Evolutionary conservation across 2,888 invertebrate species (phyloP).

Genomic region (Mylabris sibirica): DNA sequence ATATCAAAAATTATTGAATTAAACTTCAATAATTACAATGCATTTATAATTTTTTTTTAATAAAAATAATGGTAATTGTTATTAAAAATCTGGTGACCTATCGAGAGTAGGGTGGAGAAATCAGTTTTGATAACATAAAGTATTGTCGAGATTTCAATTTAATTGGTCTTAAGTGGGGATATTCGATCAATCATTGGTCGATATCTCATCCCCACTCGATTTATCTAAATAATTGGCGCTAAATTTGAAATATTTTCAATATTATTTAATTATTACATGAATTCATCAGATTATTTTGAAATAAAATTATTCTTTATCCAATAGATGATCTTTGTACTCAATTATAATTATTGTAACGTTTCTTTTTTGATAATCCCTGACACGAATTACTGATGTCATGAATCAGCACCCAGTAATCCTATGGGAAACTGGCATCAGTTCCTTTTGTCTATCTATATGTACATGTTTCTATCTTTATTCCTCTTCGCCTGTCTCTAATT

Average conservation of each 20-base stretch:
- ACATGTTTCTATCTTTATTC: constrained; percentile 25
- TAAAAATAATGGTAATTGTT: not conserved
- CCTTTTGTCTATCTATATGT: constrained; percentile 49
- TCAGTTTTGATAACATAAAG: not conserved
- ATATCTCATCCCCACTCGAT: constrained; percentile 40
- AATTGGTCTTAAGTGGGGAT: constrained; percentile 43
- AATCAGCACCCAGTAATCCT: constrained; percentile 60
- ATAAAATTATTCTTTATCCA: constrained; percentile 25
- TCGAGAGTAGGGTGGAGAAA: not conserved
- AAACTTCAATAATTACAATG: too few relatives aligned
- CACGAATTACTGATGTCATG: constrained; percentile 53
- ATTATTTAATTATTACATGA: constrained; percentile 30
- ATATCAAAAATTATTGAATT: too few relatives aligned
- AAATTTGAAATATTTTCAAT: constrained; percentile 46
- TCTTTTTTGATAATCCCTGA: constrained; percentile 40
- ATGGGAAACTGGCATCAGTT: constrained; percentile 58
- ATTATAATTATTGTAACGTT: constrained; percentile 37
- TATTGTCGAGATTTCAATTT: constrained; percentile 19
- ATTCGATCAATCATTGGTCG: constrained; percentile 47
- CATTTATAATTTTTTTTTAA: not conserved
- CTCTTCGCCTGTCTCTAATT: constrained; percentile 50
- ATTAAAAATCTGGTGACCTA: not conserved
- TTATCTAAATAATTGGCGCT: constrained; percentile 40
- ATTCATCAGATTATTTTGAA: constrained; percentile 25
- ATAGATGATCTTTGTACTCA: constrained; percentile 33